These are phyloP conservation scores for Lepilemur septentrionalis DNA, from an alignment of 2,797 vertebrate genomes.

Conservation along the genomic window DNA sequence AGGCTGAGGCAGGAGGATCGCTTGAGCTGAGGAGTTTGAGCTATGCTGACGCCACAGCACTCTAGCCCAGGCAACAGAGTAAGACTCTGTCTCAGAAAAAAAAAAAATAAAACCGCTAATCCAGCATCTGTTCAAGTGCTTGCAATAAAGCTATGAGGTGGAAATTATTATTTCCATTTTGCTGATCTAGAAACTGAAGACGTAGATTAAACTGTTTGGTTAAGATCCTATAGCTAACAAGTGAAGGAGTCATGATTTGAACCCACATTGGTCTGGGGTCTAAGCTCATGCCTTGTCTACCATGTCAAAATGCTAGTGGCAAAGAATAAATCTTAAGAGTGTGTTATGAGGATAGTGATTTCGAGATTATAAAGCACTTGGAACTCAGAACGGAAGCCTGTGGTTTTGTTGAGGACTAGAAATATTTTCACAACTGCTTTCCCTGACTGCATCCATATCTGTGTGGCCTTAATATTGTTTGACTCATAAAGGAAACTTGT, in stretches of 20 bases:
- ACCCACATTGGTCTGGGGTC: neutral
- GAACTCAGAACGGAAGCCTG: conserved; percentile 4
- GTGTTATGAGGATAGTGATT: neutral
- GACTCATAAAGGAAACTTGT: conserved; percentile 53
- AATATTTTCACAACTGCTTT: conserved; percentile 53
- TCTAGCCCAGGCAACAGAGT: too few species aligned
- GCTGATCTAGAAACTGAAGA: neutral
- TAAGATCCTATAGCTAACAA: neutral
- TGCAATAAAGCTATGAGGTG: neutral
- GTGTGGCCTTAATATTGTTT: conserved; percentile 52
- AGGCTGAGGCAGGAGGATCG: too few species aligned
- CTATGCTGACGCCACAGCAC: too few species aligned
- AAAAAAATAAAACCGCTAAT: neutral
- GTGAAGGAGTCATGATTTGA: neutral
- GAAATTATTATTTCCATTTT: neutral
- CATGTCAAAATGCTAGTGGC: neutral
- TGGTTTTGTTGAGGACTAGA: conserved; percentile 2
- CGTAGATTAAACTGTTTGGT: neutral
- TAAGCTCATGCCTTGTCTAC: neutral
- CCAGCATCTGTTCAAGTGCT: neutral
- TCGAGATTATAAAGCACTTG: neutral
- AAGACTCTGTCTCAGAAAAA: too few species aligned
- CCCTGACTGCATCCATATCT: neutral
- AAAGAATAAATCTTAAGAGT: neutral
- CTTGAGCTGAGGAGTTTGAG: too few species aligned